Conservation (phyloP, 2,113 vertebrate species). For the Xiphophorus hellerii region DNA sequence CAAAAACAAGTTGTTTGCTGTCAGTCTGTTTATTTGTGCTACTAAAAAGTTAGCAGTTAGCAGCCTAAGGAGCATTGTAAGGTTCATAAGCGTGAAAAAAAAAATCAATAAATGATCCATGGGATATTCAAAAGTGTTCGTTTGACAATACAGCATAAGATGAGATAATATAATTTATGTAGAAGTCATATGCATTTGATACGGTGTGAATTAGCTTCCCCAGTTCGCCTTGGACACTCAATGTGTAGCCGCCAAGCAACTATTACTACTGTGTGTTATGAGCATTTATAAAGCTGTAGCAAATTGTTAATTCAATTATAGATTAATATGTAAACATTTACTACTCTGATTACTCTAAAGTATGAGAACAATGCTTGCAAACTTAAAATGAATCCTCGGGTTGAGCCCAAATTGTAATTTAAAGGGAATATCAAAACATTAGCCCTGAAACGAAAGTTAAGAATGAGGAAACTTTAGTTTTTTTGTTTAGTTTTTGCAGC, state of each 20-base stretch:
- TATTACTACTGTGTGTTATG: neutral
- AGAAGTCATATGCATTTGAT: neutral
- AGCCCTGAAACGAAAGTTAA: neutral
- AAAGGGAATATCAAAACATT: neutral
- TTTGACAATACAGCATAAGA: neutral
- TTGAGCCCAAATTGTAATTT: neutral
- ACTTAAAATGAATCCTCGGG: too few species aligned
- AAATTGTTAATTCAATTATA: neutral
- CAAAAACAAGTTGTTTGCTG: neutral
- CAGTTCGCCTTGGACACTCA: neutral
- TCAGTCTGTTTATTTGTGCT: neutral
- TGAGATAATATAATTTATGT: neutral
- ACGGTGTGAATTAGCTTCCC: neutral
- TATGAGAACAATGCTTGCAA: neutral
- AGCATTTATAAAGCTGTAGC: neutral
- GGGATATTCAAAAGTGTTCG: neutral
- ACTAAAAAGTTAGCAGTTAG: neutral
- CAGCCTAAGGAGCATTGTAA: neutral
- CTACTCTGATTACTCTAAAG: neutral
- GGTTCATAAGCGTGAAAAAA: neutral
- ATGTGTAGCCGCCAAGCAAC: neutral
- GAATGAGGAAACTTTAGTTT: neutral
- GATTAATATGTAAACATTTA: neutral
- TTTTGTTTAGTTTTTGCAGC: neutral
- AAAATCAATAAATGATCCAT: neutral